These are phyloP conservation scores for Acanthis flammea DNA, from an alignment of 2,797 vertebrate species.

Conservation along the genomic window DNA sequence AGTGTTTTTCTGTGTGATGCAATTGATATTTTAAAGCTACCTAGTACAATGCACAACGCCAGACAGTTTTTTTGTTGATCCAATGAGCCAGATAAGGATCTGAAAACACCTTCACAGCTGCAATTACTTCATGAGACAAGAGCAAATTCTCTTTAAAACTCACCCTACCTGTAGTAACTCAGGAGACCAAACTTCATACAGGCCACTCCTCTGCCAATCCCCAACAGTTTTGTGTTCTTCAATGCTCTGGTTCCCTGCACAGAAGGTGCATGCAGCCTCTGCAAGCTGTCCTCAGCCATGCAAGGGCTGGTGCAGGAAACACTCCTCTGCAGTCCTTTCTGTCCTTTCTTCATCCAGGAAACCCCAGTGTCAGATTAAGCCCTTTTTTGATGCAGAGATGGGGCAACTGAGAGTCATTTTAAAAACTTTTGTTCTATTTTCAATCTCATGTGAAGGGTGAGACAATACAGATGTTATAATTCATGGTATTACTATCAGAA, in stretches of 20 bases:
- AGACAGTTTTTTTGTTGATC: neutral
- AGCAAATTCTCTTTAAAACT: neutral
- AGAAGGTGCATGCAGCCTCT: rapidly evolving
- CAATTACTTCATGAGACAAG: neutral
- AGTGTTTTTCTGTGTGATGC: neutral
- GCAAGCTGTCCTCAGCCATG: rapidly evolving
- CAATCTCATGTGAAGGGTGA: neutral
- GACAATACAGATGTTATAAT: neutral
- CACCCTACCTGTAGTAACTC: neutral
- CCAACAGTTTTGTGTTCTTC: neutral
- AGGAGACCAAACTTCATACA: neutral
- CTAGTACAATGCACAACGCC: neutral
- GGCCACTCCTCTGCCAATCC: neutral
- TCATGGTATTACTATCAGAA: neutral
- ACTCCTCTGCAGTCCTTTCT: neutral
- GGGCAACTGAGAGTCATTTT: neutral
- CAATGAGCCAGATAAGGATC: neutral
- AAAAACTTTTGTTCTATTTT: neutral
- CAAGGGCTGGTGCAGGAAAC: neutral
- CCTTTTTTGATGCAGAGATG: neutral
- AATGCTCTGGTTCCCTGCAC: rapidly evolving
- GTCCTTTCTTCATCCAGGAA: neutral
- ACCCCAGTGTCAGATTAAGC: neutral
- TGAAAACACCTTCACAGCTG: neutral
- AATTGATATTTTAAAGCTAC: neutral